Conservation (phyloP, 2,113 vertebrate genomes). For the Pedetes capensis region DNA sequence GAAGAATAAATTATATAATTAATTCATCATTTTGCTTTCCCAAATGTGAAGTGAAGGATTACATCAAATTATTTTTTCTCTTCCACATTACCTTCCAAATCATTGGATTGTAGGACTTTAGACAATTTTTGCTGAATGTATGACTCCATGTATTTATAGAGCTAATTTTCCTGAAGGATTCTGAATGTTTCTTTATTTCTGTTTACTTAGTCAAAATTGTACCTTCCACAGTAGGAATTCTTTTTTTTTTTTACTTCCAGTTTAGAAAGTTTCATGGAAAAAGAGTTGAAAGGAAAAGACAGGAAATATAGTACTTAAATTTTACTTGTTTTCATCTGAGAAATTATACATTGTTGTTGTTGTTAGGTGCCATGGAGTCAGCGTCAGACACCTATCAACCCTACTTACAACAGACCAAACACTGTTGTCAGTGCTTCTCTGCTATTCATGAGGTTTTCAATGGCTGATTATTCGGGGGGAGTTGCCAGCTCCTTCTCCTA, state of each 20-base stretch:
- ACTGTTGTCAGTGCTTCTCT: too few species aligned
- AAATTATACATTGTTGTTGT: too few species aligned
- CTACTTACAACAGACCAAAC: too few species aligned
- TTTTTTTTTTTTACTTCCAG: not conserved
- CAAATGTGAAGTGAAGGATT: not conserved
- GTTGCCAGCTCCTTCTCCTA: too few species aligned
- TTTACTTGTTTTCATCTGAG: not conserved
- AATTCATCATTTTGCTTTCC: not conserved
- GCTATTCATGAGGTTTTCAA: too few species aligned
- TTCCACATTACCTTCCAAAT: not conserved
- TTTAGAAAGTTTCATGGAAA: not conserved
- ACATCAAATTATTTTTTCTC: not conserved
- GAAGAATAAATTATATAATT: not conserved
- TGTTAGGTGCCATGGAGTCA: too few species aligned
- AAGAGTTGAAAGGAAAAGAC: not conserved
- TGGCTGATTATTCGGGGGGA: too few species aligned
- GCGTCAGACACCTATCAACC: too few species aligned
- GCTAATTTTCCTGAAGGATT: not conserved
- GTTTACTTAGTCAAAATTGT: not conserved
- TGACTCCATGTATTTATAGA: not conserved
- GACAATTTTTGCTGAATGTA: not conserved
- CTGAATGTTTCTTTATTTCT: not conserved
- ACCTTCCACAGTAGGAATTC: not conserved
- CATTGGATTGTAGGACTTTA: not conserved
- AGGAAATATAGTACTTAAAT: not conserved